Evolutionary conservation across 2,888 invertebrate species (phyloP).

Genomic region (Tiliacea citrago): DNA sequence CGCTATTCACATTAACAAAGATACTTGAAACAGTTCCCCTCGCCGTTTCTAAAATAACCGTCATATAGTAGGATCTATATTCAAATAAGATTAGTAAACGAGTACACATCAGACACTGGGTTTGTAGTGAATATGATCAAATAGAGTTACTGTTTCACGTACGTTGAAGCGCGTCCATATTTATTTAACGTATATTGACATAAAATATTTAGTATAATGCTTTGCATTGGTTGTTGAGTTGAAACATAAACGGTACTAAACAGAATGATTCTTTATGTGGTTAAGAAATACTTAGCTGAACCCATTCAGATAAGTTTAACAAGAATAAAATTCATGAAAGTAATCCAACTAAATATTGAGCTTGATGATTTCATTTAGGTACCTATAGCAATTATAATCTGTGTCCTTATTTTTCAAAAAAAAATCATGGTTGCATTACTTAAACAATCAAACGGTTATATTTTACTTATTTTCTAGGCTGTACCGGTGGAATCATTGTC

Average conservation of each 20-base stretch:
- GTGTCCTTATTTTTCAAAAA: background rate
- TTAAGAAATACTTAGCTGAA: background rate
- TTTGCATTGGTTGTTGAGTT: background rate
- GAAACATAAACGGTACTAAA: background rate
- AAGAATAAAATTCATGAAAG: no score
- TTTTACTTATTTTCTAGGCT: background rate
- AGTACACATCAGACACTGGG: conserved; percentile 1
- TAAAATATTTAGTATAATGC: background rate
- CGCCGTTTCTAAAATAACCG: conserved; percentile 29
- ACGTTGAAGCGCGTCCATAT: conserved; percentile 27
- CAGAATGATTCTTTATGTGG: background rate
- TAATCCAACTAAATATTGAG: background rate
- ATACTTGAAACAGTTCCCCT: background rate
- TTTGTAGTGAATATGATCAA: conserved; percentile 18
- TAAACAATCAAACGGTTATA: background rate
- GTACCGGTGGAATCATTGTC: background rate
- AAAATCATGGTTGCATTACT: conserved; percentile 2
- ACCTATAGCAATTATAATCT: background rate
- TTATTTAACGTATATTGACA: conserved; percentile 10
- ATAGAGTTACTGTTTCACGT: conserved; percentile 27
- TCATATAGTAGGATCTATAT: conserved; percentile 38
- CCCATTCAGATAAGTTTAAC: no score
- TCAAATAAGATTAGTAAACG: conserved; percentile 48
- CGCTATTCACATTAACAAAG: background rate
- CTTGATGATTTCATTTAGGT: background rate